These are phyloP conservation scores for Geophilus truncorum DNA, from an alignment of 2,888 invertebrate species.

Conservation along the genomic window DNA sequence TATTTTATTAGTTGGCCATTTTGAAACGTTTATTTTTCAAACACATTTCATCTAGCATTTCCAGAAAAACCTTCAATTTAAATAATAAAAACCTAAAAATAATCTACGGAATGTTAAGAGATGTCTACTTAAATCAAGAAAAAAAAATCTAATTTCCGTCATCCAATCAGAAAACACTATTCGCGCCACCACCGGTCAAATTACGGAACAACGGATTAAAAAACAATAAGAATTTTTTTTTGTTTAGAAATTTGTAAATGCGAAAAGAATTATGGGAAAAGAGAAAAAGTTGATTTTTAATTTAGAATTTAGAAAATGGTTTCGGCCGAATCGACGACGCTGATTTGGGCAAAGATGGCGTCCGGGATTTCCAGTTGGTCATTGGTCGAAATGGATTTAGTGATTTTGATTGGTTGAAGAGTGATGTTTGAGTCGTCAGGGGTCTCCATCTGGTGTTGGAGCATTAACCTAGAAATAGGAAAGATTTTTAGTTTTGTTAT, in stretches of 20 bases:
- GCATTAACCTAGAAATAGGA: no score
- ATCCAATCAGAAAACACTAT: no score
- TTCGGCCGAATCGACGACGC: neutral
- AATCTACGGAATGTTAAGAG: neutral
- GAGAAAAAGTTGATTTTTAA: neutral
- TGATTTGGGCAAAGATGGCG: neutral
- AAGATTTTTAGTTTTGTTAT: neutral
- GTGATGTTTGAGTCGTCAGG: no score
- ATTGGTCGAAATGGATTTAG: neutral
- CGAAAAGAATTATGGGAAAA: neutral
- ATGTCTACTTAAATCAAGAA: neutral
- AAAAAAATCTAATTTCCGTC: neutral
- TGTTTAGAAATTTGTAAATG: neutral
- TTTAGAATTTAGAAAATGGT: no score
- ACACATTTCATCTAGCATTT: neutral
- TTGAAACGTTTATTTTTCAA: neutral
- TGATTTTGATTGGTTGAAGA: neutral
- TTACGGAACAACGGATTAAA: neutral
- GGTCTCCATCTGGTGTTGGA: no score
- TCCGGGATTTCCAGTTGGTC: neutral
- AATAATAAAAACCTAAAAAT: neutral
- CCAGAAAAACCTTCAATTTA: slow-evolving; percentile 2
- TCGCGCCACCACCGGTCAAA: neutral
- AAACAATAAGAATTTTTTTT: neutral
- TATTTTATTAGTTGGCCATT: neutral